Evolutionary conservation across 35 echinoderm and acorn worm genomes (phyloP), one percentile per base, ranked within the genome.

Genomic region (Lytechinus pictus): DNA sequence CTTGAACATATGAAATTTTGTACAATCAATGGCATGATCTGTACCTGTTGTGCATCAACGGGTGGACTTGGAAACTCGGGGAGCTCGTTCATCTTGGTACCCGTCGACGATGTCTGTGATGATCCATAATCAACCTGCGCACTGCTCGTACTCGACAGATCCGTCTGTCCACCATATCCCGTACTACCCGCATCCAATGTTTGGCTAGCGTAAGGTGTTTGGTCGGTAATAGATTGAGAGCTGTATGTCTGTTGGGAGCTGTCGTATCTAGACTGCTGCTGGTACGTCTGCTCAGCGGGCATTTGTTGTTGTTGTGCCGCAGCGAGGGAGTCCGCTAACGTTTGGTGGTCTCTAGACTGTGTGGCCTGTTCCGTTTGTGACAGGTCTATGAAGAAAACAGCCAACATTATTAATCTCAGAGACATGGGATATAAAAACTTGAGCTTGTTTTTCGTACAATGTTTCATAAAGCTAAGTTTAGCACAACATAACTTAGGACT

Each of bases 21-120:
- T 44, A 44, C 33, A 44, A 44, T 44, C 33, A 44, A 44, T 44
- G 2, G 33, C 33, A 44, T 44, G 33, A 44, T 44, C 0, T 44
- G 33, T 86, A 95, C 57, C 19, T 95, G 93, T 95, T 98, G 97
- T 21, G 97, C 52, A 91, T 98, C 97, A n/a, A 96, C 95, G 13
- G 96, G 97, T 61, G 96, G 86, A 92, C 96, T 96, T 27, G 96
- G 94, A 16, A 95, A 96, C 54, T 96, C 96, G 0, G 94, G 86
- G 7, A 91, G 55, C 44, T 95, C 94, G 4, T 52, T 60, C 10
- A 94, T n/a, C 72, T 95, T 87, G 52, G 10, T 28, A 87, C 53
- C 53, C 86, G 86, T 86, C 87, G 95, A 88, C 53, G 95, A 95
- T 28, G 95, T 96, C 33, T 96, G 95, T 8, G 92, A 93, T 24